phyloP scores from a whole-genome alignment of 1,140 invertebrate genomes.

The Drosophila saltans region DNA sequence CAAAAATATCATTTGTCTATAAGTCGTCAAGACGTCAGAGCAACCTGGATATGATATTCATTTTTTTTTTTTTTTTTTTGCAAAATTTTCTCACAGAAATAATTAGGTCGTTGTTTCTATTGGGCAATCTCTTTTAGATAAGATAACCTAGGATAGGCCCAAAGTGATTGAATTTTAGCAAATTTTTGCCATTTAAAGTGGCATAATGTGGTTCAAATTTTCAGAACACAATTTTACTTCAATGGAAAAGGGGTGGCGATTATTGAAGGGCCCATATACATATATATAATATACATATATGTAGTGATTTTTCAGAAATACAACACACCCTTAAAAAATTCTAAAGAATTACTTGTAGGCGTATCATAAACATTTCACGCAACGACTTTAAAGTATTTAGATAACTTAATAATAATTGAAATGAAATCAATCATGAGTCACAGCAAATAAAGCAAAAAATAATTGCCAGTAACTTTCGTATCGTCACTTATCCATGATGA shows the following conservation, averaged over 20 bases:
- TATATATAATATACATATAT: too few relatives aligned
- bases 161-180: slow-evolving; percentile 16
- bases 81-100: slow-evolving; percentile 2
- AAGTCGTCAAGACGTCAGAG: slow-evolving; percentile 30
- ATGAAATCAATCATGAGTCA: not conserved
- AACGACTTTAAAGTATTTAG: not conserved
- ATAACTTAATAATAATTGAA: not conserved
- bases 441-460: not conserved
- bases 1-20: slow-evolving; percentile 70
- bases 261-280: not conserved
- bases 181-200: slow-evolving; percentile 17
- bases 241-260: not conserved
- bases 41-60: too few relatives aligned
- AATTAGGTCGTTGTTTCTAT: slow-evolving; percentile 18
- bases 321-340: not conserved
- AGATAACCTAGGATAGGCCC: slow-evolving; percentile 29
- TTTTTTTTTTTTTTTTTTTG: not conserved
- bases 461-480: not conserved
- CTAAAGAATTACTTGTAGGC: not conserved
- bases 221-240: not conserved
- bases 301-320: too few relatives aligned
- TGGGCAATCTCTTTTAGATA: slow-evolving; percentile 38
- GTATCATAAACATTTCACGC: not conserved
- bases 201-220: slow-evolving; percentile 27
- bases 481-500: too few relatives aligned